Evolutionary conservation across 2,113 vertebrate genomes (phyloP).

Genomic region (Mus spicilegus): DNA sequence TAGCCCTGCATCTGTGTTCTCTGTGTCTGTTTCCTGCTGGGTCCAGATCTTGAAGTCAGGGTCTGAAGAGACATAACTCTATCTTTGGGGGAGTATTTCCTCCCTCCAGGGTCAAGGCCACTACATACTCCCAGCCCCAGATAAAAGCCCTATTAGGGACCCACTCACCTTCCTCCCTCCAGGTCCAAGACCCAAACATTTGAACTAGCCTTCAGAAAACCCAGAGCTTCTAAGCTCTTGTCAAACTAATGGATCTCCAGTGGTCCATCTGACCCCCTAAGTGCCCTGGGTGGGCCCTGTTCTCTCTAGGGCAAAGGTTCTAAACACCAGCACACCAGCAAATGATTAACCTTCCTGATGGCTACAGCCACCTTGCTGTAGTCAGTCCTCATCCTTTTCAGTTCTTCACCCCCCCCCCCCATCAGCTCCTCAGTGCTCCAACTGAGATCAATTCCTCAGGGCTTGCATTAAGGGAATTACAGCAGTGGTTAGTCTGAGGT

Average conservation of each 20-base stretch:
- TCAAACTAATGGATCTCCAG: background rate
- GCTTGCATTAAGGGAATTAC: slow-evolving; percentile 88
- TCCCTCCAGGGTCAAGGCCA: background rate
- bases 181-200: background rate
- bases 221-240: background rate
- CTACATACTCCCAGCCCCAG: background rate
- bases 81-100: background rate
- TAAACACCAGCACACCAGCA: background rate
- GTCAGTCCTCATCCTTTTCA: background rate
- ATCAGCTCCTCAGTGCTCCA: slow-evolving; percentile 64
- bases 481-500: slow-evolving; percentile 82
- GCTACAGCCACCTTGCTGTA: background rate
- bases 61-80: background rate
- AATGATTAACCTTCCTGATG: background rate
- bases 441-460: slow-evolving; percentile 84
- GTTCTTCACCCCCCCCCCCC: slow-evolving; percentile 62
- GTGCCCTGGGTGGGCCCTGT: background rate
- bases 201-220: background rate
- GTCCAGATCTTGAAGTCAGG: background rate
- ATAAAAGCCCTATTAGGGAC: background rate
- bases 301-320: background rate
- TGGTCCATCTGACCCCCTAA: background rate
- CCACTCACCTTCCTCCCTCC: background rate
- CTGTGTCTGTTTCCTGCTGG: background rate
- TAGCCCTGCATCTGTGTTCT: background rate